A percentile compares a stretch with the other conserved stretches of the same genome.
phyloP scores from a whole-genome alignment of 2,113 vertebrate species.

The Heterotilapia buettikoferi region DNA sequence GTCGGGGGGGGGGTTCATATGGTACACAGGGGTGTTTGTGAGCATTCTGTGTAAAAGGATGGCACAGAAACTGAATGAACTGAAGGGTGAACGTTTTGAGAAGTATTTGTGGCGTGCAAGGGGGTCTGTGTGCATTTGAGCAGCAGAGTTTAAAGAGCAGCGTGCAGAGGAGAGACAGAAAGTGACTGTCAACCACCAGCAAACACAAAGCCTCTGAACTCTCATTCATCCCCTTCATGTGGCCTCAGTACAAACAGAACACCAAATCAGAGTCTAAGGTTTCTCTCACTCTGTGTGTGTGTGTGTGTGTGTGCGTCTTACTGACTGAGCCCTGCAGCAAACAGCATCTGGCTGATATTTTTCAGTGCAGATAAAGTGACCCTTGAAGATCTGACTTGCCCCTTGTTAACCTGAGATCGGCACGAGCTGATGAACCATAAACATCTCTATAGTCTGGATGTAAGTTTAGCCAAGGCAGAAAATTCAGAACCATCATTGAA shows the following conservation, averaged over 20 bases:
- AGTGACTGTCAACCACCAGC: not conserved
- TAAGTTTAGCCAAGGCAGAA: not conserved
- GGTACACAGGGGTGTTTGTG: not conserved
- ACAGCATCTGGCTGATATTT: not conserved
- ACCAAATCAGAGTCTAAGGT: not conserved
- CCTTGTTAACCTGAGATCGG: not conserved
- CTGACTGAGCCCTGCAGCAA: not conserved
- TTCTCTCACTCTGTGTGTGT: not conserved
- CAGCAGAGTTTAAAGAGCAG: slow-evolving; percentile 35
- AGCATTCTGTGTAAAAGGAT: not conserved
- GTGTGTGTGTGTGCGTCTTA: not conserved
- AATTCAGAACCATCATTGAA: not conserved
- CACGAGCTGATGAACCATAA: not conserved
- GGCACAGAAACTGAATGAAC: not conserved
- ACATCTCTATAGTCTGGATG: not conserved
- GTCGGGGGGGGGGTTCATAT: not conserved
- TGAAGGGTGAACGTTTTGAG: not conserved
- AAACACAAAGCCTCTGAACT: not conserved
- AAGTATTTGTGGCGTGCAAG: not conserved
- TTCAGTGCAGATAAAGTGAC: not conserved
- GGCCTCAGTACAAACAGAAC: slow-evolving; percentile 6
- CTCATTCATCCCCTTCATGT: slow-evolving; percentile 14
- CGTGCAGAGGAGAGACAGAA: slow-evolving; percentile 4
- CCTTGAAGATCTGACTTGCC: not conserved
- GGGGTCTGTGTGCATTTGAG: not conserved